Evolutionary conservation across 2,113 vertebrate genomes (phyloP).

Genomic region (Atractosteus spatula): DNA sequence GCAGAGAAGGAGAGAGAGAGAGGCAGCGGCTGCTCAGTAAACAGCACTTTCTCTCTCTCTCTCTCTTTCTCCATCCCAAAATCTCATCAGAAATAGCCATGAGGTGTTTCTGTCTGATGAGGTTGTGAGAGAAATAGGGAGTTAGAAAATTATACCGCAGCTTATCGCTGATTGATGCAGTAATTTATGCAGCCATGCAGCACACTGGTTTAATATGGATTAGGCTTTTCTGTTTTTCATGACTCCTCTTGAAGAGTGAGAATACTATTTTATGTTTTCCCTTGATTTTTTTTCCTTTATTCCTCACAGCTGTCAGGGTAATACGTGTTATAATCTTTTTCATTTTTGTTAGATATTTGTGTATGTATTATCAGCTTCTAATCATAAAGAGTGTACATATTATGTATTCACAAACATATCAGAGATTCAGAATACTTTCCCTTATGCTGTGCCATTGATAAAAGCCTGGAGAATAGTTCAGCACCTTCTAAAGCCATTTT

Average conservation of each 20-base stretch:
- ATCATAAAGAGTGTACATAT: neutral
- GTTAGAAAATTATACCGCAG: slow-evolving; percentile 71
- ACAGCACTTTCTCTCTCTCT: slow-evolving; percentile 6
- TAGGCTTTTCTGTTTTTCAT: slow-evolving; percentile 39
- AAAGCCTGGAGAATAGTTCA: too few relatives aligned
- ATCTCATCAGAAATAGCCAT: slow-evolving; percentile 78
- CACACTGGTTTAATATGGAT: slow-evolving; percentile 53
- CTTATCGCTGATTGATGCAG: slow-evolving; percentile 69
- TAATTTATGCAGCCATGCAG: slow-evolving; percentile 68
- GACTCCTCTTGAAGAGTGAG: slow-evolving; percentile 27
- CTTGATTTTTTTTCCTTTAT: neutral
- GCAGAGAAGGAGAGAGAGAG: slow-evolving; percentile 36
- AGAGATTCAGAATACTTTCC: too few relatives aligned
- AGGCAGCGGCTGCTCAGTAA: slow-evolving; percentile 14
- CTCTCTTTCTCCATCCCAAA: slow-evolving; percentile 51
- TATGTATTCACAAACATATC: too few relatives aligned
- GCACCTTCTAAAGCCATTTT: too few relatives aligned
- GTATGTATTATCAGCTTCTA: neutral
- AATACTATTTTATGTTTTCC: neutral
- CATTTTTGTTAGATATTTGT: neutral
- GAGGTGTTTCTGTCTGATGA: slow-evolving; percentile 73
- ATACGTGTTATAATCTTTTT: neutral
- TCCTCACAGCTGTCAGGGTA: neutral
- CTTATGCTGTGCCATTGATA: too few relatives aligned
- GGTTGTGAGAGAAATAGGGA: slow-evolving; percentile 65